phyloP scores from a whole-genome alignment of 2,113 vertebrate species.

The Trochalopteron elliotii region DNA sequence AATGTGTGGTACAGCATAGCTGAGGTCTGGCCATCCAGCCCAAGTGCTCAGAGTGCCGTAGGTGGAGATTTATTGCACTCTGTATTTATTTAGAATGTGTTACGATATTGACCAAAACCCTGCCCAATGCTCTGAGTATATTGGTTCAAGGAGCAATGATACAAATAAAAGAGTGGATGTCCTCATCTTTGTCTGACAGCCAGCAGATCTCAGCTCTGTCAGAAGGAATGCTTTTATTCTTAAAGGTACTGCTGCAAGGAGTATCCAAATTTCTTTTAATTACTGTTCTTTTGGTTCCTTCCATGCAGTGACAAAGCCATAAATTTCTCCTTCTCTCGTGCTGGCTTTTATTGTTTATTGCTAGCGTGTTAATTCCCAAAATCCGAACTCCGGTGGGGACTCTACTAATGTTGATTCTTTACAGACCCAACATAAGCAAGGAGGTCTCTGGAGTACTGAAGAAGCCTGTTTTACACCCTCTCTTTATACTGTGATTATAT shows the following conservation, averaged over 20 bases:
- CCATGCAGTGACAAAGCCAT: neutral
- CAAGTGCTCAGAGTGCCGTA: neutral
- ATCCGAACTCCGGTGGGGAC: neutral
- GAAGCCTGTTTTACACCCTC: neutral
- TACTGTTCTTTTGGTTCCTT: neutral
- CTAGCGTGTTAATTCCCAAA: neutral
- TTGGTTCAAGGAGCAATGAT: neutral
- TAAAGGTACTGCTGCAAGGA: neutral
- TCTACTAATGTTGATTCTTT: neutral
- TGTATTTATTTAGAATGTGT: neutral
- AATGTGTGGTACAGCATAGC: accelerated
- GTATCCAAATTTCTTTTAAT: neutral
- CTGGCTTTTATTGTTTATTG: neutral
- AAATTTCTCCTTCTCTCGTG: neutral
- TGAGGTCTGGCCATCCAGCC: neutral
- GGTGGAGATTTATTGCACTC: neutral
- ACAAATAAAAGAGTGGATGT: neutral
- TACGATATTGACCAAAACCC: neutral
- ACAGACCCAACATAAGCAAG: neutral
- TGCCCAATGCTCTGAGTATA: neutral
- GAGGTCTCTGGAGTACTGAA: neutral
- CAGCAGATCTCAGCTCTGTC: neutral
- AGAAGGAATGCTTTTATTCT: neutral
- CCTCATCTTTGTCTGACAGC: neutral
- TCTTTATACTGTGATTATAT: neutral